phyloP scores from a whole-genome alignment of 2,113 vertebrate species.

The Sciurus niger region DNA sequence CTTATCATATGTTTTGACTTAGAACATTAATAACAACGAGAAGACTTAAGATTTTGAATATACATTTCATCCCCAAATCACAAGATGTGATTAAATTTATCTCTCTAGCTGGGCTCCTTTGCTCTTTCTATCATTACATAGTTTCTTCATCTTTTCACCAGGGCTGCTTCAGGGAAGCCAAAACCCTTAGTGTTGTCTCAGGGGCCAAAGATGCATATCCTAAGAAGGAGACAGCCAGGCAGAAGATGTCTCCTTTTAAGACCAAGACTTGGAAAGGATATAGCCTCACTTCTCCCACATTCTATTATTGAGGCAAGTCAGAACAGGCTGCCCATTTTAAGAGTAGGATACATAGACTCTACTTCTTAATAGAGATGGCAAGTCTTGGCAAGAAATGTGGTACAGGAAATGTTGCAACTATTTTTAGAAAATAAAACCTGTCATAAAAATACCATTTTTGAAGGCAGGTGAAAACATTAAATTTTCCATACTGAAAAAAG shows the following conservation, averaged over 20 bases:
- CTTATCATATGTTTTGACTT: not conserved
- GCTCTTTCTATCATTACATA: not conserved
- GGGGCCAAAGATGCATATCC: not conserved
- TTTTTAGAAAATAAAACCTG: slow-evolving; percentile 21
- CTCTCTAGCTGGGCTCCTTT: not conserved
- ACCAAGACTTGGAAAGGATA: not conserved
- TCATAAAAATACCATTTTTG: not conserved
- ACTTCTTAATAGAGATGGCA: not conserved
- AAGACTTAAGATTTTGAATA: not conserved
- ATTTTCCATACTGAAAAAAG: not conserved
- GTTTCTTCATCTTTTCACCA: not conserved
- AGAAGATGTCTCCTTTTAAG: slow-evolving; percentile 1
- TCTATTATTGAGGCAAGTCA: not conserved
- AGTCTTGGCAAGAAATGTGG: not conserved
- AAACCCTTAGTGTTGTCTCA: not conserved
- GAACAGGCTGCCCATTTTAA: not conserved
- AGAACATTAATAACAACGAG: not conserved
- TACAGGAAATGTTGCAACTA: not conserved
- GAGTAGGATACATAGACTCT: not conserved
- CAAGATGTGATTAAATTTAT: not conserved
- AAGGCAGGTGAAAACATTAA: not conserved
- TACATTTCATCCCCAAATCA: not conserved
- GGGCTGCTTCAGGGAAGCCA: not conserved
- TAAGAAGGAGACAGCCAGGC: not conserved
- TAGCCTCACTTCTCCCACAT: not conserved